These are phyloP conservation scores for Bedellia somnulentella DNA, from an alignment of 2,888 invertebrate species.

Conservation along the genomic window DNA sequence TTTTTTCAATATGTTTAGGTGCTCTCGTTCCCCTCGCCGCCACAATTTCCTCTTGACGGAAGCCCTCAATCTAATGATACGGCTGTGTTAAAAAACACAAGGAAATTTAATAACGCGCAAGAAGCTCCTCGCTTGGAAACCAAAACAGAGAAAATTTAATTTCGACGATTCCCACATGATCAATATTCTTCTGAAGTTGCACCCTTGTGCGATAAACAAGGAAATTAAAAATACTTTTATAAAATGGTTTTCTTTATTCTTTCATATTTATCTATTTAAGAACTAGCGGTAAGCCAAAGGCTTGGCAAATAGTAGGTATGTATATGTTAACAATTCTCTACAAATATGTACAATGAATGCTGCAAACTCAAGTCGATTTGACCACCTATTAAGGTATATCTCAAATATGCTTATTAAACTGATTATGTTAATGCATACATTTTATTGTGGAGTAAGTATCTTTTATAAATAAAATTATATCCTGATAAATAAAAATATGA, in stretches of 20 bases:
- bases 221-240: slow-evolving; percentile 26
- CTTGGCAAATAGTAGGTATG: no score
- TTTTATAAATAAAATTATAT: no score
- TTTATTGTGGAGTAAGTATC: no score
- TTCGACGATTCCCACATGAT: slow-evolving; percentile 59
- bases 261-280: no score
- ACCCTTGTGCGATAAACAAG: slow-evolving; percentile 22
- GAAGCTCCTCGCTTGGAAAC: slow-evolving; percentile 32
- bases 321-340: no score
- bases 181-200: slow-evolving; percentile 47
- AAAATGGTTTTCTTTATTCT: not conserved
- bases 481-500: no score
- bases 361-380: no score
- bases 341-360: no score
- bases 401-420: no score
- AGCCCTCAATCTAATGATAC: slow-evolving; percentile 63
- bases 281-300: no score
- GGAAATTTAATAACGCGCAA: slow-evolving; percentile 59
- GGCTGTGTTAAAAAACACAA: slow-evolving; percentile 62
- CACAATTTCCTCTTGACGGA: slow-evolving; percentile 62
- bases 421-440: no score
- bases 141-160: slow-evolving; percentile 60
- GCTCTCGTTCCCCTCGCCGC: slow-evolving; percentile 42
- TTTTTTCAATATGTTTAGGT: slow-evolving; percentile 61
- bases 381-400: no score